Base-by-base conservation (phyloP, 2,113 vertebrate genomes). In the Camelus bactrianus region DNA sequence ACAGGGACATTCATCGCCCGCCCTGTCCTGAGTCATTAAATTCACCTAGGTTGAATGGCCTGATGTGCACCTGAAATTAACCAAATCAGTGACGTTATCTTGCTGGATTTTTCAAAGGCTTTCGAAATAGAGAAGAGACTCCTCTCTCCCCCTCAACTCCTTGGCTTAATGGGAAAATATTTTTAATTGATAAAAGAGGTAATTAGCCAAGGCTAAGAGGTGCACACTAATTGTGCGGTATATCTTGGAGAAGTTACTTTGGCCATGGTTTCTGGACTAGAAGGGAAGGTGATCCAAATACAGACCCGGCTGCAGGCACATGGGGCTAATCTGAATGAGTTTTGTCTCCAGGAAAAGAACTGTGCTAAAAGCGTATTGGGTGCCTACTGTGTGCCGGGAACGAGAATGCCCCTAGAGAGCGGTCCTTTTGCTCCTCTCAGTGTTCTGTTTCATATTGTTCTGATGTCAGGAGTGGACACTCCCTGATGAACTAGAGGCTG, bases 11-110 rank as follows among this genome's bases (percentile, higher is more conserved):
- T 99, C 99, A 99, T 99, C 96, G 99, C 99, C 98, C 76, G 85
- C 98, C 98, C 99, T 98, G 98, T 99, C 99, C 98, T 97, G 98
- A 99, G 98, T 98, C 98, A 99, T 99, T 99, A 99, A 99, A 99
- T 99, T 99, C 98, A 98, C 98, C 96, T 99, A 98, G 99, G 99
- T 98, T 99, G 99, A 99, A 98, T 99, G 99, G 99, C 99, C 99
- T 97, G 98, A 98, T 98, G 90, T 98, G 99, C 98, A 99, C 99
- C 98, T 99, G 98, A 98, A 99, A 99, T 98, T 98, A 99, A 99
- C 98, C 98, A 98, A 97, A 98, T 98, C 98, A 89, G 76, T 96
- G 98, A 97, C 93, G 69, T 97, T 98, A 98, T 98, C 98, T 98
- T 80, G 95, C 98, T 98, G 96, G 97, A 96, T 97, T 98, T 95